A percentile compares a stretch with the other conserved stretches of the same genome.
phyloP scores from a whole-genome alignment of 2,888 invertebrate genomes.

The Hydroisotoma schaefferi region DNA sequence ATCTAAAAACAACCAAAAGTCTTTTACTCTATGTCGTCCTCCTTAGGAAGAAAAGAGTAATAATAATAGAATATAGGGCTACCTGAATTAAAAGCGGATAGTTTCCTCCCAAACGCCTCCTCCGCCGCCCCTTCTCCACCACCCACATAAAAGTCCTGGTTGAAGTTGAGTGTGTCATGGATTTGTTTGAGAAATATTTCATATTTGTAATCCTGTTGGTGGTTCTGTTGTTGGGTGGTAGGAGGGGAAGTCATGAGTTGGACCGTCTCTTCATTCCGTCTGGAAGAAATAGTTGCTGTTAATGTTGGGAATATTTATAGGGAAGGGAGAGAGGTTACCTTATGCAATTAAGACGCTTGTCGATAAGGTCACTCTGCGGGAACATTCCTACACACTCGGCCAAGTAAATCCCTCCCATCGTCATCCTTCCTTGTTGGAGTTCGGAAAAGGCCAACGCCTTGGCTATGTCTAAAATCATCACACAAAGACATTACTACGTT shows the following conservation, averaged over 20 bases:
- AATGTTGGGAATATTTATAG: too few species aligned
- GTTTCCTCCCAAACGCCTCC: slow-evolving; percentile 10
- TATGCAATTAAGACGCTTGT: slow-evolving; percentile 25
- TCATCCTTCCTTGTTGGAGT: slow-evolving; percentile 16
- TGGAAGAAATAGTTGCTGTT: neutral
- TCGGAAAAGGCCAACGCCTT: slow-evolving; percentile 13
- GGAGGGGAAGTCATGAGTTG: neutral
- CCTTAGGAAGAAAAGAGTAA: neutral
- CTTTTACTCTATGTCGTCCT: too few species aligned
- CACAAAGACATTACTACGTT: neutral
- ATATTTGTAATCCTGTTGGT: neutral
- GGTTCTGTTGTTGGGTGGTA: neutral
- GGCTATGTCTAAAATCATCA: slow-evolving; percentile 11
- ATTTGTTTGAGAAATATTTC: slow-evolving; percentile 18
- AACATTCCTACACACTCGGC: slow-evolving; percentile 19
- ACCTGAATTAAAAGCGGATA: slow-evolving; percentile 27
- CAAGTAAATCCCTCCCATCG: slow-evolving; percentile 11
- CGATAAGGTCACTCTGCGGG: slow-evolving; percentile 28
- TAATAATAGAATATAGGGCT: neutral
- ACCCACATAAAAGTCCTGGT: neutral
- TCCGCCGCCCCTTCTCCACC: slow-evolving; percentile 2
- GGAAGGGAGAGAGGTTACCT: too few species aligned
- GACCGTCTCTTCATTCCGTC: slow-evolving; percentile 23
- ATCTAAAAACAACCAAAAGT: slow-evolving; percentile 18
- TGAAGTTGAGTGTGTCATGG: slow-evolving; percentile 19